These are phyloP conservation scores for Sparidentex hasta DNA, from an alignment of 2,797 vertebrate species.

Conservation along the genomic window DNA sequence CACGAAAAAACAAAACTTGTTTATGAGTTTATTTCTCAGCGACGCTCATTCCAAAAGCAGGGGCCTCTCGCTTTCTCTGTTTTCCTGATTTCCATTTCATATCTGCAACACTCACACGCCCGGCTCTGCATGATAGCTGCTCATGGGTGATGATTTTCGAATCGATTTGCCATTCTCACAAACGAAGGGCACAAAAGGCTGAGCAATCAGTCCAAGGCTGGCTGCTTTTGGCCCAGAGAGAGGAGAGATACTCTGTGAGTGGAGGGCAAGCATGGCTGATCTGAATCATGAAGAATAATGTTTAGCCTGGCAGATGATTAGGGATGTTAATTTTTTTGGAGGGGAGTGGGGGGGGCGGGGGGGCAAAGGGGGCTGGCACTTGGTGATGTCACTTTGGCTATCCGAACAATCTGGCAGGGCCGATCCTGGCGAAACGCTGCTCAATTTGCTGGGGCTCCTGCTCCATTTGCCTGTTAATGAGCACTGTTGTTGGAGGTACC, in stretches of 20 bases:
- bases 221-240: conserved; percentile 80
- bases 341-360: conserved; percentile 15
- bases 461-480: conserved; percentile 89
- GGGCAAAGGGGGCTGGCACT: conserved; percentile 75
- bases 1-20: conserved; percentile 11
- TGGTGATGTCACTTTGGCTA: conserved; percentile 85
- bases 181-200: conserved; percentile 85
- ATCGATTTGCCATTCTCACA: conserved; percentile 82
- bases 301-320: conserved; percentile 89
- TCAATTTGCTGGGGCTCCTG: conserved; percentile 83
- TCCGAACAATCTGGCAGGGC: conserved; percentile 83
- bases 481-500: conserved; percentile 86
- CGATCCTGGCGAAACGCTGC: conserved; percentile 79
- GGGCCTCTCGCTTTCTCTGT: conserved; percentile 40
- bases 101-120: conserved; percentile 72
- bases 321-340: conserved; percentile 83
- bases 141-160: conserved; percentile 82
- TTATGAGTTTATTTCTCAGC: conserved; percentile 39
- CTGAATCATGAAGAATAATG: conserved; percentile 89
- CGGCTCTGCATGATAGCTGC: conserved; percentile 73
- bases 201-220: conserved; percentile 84
- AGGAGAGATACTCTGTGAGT: conserved; percentile 73
- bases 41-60: conserved; percentile 28
- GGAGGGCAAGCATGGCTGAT: conserved; percentile 85
- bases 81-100: conserved; percentile 79